Conservation (phyloP, 64 coral and sea anemone species). For the Orbicella faveolata region DNA sequence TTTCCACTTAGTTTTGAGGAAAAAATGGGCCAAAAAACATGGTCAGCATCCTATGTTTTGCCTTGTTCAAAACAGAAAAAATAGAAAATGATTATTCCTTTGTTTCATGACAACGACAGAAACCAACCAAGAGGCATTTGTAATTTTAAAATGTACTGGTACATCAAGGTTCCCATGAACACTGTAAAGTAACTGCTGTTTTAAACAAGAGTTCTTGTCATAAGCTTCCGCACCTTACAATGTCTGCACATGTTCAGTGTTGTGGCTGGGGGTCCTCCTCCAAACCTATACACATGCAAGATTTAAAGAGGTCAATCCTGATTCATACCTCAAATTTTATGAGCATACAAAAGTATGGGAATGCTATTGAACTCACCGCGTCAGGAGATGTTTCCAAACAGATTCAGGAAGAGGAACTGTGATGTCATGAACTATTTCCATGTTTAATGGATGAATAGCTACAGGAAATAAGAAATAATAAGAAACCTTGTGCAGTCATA, state of each 20-base stretch:
- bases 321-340: not conserved
- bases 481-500: not conserved
- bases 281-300: conserved; percentile 59
- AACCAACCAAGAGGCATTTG: too few relatives aligned
- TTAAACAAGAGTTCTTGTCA: too few relatives aligned
- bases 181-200: too few relatives aligned
- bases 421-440: conserved; percentile 70
- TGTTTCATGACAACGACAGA: too few relatives aligned
- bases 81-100: too few relatives aligned
- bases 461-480: not conserved
- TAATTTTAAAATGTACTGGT: too few relatives aligned
- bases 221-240: conserved; percentile 59
- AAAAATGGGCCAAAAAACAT: too few relatives aligned
- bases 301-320: not conserved
- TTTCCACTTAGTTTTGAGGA: too few relatives aligned
- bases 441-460: conserved; percentile 74
- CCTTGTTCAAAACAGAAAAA: too few relatives aligned
- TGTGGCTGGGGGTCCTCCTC: conserved; percentile 77
- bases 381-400: conserved; percentile 30
- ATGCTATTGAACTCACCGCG: not conserved
- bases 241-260: conserved; percentile 66
- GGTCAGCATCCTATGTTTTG: too few relatives aligned
- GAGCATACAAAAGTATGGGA: not conserved
- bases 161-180: too few relatives aligned
- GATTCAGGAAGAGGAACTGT: conserved; percentile 65